Evolutionary conservation across 2,797 vertebrate genomes (phyloP), one percentile per base, ranked within the genome.

Genomic region (Halcyon badia): DNA sequence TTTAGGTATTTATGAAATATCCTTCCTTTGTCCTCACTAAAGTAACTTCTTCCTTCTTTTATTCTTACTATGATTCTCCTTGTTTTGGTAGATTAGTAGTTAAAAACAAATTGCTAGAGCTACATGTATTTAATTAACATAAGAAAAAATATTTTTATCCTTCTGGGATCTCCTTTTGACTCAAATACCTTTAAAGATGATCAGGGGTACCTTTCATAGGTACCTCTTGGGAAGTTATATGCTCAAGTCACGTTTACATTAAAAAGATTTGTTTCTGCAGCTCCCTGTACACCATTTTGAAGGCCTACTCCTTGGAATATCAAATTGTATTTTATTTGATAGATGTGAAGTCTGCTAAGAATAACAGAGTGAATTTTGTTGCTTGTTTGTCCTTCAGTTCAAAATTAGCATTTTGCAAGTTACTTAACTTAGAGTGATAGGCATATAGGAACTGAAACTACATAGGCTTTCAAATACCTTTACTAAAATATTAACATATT

Each of bases 371-470:
- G 54, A 88, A 65, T 84, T 89, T 87, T 93, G 31, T 79, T 89
- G 8, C 68, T 87, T 94, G 39, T 11, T 70, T 88, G 86, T 91
- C 79, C 79, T 96, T 91, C 79, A 51, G 41, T 51, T 93, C 52
- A 93, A 95, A 94, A 94, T 87, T 91, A 96, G 14, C 68, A 93
- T 94, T 90, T 93, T 77, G 17, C 42, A 92, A 79, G 69, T 91
- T 83, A 41, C 83, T 95, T 77, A 64, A 64, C 35, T 73, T 71
- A 73, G 30, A 83, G 25, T 69, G 30, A 80, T 72, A 89, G 21
- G 31, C 14, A 58, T 35, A 52, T 13, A 89, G 22, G 18, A 93
- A 58, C 11, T 64, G 26, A 73, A 85, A 88, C 7, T 88, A 60
- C 20, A 60, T 5, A 35, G 10, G 2, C 11, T 94, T 89, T 79